Percentiles rank a stretch among this genome's conserved stretches.
These are phyloP conservation scores for Oryzias dopingdopingensis DNA, from an alignment of 2,797 vertebrate genomes.

Conservation along the genomic window DNA sequence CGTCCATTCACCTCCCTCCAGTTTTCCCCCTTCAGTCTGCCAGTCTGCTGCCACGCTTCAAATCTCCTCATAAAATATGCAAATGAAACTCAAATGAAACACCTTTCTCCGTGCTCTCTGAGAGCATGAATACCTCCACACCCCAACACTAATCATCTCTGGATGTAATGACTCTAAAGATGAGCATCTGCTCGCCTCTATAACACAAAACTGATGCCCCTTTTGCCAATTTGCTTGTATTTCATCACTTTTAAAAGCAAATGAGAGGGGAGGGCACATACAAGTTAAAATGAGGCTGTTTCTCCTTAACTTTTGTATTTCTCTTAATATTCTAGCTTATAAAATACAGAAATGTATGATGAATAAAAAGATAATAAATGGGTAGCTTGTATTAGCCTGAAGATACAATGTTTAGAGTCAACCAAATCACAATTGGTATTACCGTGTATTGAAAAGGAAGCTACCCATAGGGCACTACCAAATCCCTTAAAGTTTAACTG, in stretches of 20 bases:
- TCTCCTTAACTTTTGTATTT: too few species aligned
- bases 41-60: conserved; percentile 39
- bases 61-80: conserved; percentile 67
- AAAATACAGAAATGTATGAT: too few species aligned
- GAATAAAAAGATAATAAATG: too few species aligned
- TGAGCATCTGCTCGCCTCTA: conserved; percentile 96
- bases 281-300: too few species aligned
- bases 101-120: conserved; percentile 38
- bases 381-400: too few species aligned
- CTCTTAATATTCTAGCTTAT: too few species aligned
- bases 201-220: conserved; percentile 91
- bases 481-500: too few species aligned
- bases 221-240: background rate
- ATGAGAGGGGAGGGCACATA: background rate
- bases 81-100: conserved; percentile 67
- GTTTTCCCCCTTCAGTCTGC: conserved; percentile 34
- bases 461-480: too few species aligned
- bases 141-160: conserved; percentile 86
- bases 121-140: conserved; percentile 21
- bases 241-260: background rate
- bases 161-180: conserved; percentile 90
- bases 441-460: too few species aligned
- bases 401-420: too few species aligned
- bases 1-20: background rate
- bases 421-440: too few species aligned